Conservation (phyloP, 2,888 invertebrate genomes). For the Cryptocephalus moraei region DNA sequence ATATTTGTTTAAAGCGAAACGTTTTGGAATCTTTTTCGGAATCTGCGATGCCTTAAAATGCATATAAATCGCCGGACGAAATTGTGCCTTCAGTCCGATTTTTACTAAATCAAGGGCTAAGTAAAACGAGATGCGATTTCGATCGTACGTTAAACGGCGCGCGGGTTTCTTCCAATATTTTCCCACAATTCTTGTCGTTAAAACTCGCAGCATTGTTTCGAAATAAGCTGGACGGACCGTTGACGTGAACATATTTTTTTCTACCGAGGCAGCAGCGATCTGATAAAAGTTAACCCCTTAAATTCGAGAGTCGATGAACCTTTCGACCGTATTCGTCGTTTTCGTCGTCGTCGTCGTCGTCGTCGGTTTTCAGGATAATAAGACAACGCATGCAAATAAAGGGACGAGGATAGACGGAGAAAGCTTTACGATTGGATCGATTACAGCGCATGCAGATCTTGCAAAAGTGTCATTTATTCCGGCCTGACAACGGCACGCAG, state of each 20-base stretch:
- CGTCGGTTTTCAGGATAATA: slow-evolving; percentile 20
- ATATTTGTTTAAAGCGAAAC: too few species aligned
- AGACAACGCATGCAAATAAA: slow-evolving; percentile 22
- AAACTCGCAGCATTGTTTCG: slow-evolving; percentile 28
- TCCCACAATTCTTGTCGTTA: neutral
- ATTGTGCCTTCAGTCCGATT: too few species aligned
- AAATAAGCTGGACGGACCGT: slow-evolving; percentile 23
- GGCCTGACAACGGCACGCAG: slow-evolving; percentile 20
- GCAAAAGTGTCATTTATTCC: slow-evolving; percentile 30
- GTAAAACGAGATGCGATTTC: too few species aligned
- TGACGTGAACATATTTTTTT: slow-evolving; percentile 17
- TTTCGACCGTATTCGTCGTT: too few species aligned
- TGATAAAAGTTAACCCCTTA: slow-evolving; percentile 32
- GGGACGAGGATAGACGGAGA: slow-evolving; percentile 17
- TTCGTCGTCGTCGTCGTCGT: slow-evolving; percentile 3
- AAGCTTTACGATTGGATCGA: slow-evolving; percentile 29
- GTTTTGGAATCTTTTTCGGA: too few species aligned
- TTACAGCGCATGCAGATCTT: slow-evolving; percentile 30
- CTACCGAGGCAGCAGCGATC: slow-evolving; percentile 8
- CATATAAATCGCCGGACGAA: too few species aligned
- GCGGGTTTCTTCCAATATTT: neutral
- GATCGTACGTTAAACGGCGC: too few species aligned
- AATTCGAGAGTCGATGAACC: slow-evolving; percentile 33
- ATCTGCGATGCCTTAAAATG: too few species aligned
- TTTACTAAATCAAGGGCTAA: too few species aligned